Conservation (phyloP, 2,797 vertebrate species). For the Vireo griseus region DNA sequence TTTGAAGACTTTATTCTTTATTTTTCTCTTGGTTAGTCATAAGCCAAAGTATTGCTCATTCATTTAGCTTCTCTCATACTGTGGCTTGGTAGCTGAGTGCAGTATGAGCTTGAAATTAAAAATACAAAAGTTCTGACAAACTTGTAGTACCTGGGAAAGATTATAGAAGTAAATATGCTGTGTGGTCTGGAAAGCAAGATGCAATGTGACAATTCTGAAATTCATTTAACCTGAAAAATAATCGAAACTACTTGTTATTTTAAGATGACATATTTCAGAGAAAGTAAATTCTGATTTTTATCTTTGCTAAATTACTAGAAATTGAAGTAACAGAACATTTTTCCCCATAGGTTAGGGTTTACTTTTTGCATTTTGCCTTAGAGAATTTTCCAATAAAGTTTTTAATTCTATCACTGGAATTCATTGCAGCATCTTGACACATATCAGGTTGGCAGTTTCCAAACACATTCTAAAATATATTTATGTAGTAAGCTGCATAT, state of each 20-base stretch:
- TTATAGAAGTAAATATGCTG: neutral
- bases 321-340: neutral
- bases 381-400: neutral
- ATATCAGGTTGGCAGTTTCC: neutral
- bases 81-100: neutral
- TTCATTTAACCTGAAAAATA: neutral
- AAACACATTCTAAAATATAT: neutral
- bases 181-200: neutral
- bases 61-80: neutral
- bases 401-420: neutral
- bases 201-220: neutral
- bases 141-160: neutral
- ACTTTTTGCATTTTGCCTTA: neutral
- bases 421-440: neutral
- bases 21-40: neutral
- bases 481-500: neutral
- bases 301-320: neutral
- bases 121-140: neutral
- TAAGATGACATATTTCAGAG: neutral
- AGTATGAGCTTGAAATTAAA: neutral
- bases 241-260: neutral
- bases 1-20: neutral
- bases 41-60: neutral
- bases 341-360: neutral
- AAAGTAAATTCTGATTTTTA: neutral